Evolutionary conservation across 2,888 invertebrate species (phyloP), one percentile per base, ranked within the genome.

Genomic region (Clostera curtula): DNA sequence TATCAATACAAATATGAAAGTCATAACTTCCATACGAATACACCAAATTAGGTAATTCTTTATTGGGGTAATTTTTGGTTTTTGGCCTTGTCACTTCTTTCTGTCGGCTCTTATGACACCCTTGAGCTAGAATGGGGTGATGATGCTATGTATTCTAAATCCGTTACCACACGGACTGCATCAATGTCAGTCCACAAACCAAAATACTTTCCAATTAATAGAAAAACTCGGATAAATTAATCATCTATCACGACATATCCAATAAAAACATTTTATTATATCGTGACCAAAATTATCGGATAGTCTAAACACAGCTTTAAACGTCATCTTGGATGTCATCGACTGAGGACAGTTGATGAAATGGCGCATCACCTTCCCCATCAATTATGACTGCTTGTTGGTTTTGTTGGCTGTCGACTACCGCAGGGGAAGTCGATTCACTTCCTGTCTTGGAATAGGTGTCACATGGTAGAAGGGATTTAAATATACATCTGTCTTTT

Each of bases 311-410:
- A 0, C 2, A 9, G 7, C 23, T 38, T 39, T 25, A 42, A 52
- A 56, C 37, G 43, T 61, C 59, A 62, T 62, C 60, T 60, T 52
- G 50, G 38, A 56, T 61, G 57, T 62, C 61, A 62, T 59, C 60
- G 49, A 42, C 34, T 29, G 47, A 39, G 33, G 58, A 56, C 62
- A 58, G 56, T 61, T 58, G 62, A 61, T 47, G 62, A 62, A 62
- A 62, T 43, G 62, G 49, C 43, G 45, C 49, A 62, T 62, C 62
- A 56, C n/a, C 43, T 55, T 53, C 61, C 61, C 56, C 62, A 61
- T 62, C 61, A 62, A 62, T 62, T 62, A 62, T 43, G 31, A 31
- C 15, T 40, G 44, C 46, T 48, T 48, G 45, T 48, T 49, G 12
- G 31, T 49, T 36, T 41, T 49, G 40, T 49, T 49, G 37, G 43